These are phyloP conservation scores for Tolypeutes matacus DNA, from an alignment of 2,797 vertebrate genomes.

Conservation along the genomic window DNA sequence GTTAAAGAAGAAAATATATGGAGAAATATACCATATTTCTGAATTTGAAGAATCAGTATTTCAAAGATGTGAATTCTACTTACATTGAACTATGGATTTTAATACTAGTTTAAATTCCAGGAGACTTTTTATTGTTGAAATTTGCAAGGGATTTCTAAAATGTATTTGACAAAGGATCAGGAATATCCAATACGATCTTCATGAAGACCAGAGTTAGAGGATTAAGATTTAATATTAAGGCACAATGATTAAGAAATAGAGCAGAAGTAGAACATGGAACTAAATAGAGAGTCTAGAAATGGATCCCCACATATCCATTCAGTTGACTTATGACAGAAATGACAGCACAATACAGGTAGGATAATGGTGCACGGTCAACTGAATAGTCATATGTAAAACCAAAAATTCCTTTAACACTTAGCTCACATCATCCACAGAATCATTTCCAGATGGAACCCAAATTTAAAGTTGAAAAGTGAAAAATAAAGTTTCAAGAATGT, in stretches of 20 bases:
- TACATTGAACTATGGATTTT: neutral
- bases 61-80: too few relatives aligned
- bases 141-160: neutral
- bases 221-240: neutral
- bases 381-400: neutral
- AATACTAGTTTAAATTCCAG: neutral
- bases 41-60: too few relatives aligned
- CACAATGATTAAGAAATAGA: neutral
- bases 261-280: neutral
- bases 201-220: neutral
- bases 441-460: neutral
- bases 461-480: neutral
- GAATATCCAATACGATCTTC: neutral
- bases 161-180: neutral
- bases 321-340: neutral
- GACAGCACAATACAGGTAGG: neutral
- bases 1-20: neutral
- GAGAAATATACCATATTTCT: too few relatives aligned
- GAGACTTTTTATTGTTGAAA: neutral
- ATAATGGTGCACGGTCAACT: neutral
- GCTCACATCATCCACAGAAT: neutral
- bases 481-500: too few relatives aligned
- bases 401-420: too few relatives aligned
- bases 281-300: neutral
- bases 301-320: neutral